These are phyloP conservation scores for Nemopilema nomurai DNA, from an alignment of 30 jellyfish, hydroid and myxozoan species.

Conservation along the genomic window DNA sequence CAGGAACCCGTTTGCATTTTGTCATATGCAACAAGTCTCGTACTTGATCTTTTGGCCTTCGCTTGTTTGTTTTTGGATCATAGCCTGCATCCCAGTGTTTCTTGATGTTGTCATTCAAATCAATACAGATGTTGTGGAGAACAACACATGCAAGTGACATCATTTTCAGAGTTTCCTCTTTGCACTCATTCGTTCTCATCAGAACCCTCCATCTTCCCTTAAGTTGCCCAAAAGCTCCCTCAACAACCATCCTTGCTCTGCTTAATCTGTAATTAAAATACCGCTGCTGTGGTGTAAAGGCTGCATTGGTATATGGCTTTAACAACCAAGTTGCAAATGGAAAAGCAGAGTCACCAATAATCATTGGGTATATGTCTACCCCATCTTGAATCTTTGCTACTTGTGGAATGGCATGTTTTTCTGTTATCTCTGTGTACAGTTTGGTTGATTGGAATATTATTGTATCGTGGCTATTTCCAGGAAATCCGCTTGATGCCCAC, in stretches of 20 bases:
- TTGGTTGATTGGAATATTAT: conserved; percentile 46
- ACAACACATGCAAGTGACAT: conserved; percentile 63
- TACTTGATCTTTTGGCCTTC: conserved; percentile 20
- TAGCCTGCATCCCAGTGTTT: conserved; percentile 39
- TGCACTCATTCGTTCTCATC: conserved; percentile 55
- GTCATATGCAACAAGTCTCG: conserved; percentile 29
- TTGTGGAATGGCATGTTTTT: conserved; percentile 25
- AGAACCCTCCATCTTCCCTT: conserved; percentile 62
- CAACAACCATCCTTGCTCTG: conserved; percentile 62
- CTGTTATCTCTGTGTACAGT: conserved; percentile 20
- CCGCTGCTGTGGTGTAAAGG: conserved; percentile 41
- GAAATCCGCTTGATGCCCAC: conserved; percentile 35
- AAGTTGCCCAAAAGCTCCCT: conserved; percentile 63
- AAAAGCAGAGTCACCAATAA: conserved; percentile 70
- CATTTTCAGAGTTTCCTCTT: conserved; percentile 41
- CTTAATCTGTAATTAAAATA: conserved; percentile 67
- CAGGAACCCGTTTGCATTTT: conserved; percentile 23
- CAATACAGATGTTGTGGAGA: conserved; percentile 54
- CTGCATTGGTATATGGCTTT: conserved; percentile 65
- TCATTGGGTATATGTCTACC: conserved; percentile 19
- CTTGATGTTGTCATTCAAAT: conserved; percentile 44
- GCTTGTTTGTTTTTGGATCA: conserved; percentile 48
- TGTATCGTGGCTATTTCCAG: conserved; percentile 60
- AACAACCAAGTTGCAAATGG: conserved; percentile 63
- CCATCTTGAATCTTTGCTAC: conserved; percentile 44